A percentile compares a stretch with the other conserved stretches of the same genome.
Conservation (phyloP, 1,140 invertebrate genomes). For the Meloidogyne floridensis region DNA sequence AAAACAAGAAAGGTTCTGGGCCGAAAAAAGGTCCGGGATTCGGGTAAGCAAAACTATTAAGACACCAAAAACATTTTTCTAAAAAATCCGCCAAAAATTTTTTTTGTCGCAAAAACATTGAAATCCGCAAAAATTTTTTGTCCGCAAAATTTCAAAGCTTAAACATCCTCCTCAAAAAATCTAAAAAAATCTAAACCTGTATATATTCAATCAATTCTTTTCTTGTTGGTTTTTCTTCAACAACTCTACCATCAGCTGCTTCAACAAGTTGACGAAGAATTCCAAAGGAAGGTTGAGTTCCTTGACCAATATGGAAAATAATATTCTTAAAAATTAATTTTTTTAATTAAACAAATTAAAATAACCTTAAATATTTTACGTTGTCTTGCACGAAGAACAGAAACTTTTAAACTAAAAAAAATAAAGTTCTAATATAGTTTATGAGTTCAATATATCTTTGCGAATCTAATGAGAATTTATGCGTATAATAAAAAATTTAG, state of each 20-base stretch:
- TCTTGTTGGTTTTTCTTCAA: conserved; percentile 40
- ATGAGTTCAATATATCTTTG: too few relatives aligned
- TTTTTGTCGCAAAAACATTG: too few relatives aligned
- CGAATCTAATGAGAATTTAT: too few relatives aligned
- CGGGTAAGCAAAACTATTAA: too few relatives aligned
- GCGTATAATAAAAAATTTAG: too few relatives aligned
- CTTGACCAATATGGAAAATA: conserved; percentile 40
- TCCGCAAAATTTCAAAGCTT: too few relatives aligned
- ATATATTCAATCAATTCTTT: conserved; percentile 35
- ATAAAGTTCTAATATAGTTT: too few relatives aligned
- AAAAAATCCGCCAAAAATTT: too few relatives aligned
- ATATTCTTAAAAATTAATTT: conserved; percentile 39
- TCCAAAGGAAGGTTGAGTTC: conserved; percentile 29
- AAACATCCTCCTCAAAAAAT: not conserved
- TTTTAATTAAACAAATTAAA: not conserved
- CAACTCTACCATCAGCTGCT: conserved; percentile 37
- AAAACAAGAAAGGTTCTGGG: too few relatives aligned
- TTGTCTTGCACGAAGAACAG: conserved; percentile 31
- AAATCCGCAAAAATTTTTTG: too few relatives aligned
- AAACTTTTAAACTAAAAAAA: conserved; percentile 29
- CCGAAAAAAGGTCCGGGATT: too few relatives aligned
- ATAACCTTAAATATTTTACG: conserved; percentile 33
- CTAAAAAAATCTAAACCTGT: conserved; percentile 20
- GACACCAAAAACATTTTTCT: too few relatives aligned
- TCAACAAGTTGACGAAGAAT: conserved; percentile 31